Conservation (phyloP, 2,797 vertebrate species). For the Dermochelys coriacea region DNA sequence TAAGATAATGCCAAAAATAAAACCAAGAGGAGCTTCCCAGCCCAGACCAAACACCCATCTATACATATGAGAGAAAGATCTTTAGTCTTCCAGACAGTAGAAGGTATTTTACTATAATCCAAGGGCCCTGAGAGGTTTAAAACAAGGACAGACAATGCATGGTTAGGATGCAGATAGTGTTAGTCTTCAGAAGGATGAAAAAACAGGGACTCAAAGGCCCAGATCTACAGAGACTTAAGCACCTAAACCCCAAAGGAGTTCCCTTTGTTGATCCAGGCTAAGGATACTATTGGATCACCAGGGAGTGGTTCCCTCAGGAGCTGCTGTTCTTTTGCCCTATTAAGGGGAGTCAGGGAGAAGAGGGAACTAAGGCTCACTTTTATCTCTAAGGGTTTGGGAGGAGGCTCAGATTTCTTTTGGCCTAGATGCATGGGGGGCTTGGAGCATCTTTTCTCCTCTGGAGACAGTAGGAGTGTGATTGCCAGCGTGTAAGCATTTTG, state of each 20-base stretch:
- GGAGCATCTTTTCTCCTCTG: background rate
- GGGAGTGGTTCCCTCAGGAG: background rate
- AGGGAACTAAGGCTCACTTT: background rate
- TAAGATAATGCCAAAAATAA: constrained; percentile 36
- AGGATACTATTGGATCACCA: background rate
- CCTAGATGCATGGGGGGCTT: background rate
- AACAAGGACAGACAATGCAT: background rate
- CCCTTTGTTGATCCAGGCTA: background rate
- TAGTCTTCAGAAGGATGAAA: background rate
- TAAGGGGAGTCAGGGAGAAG: background rate
- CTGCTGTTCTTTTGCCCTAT: background rate
- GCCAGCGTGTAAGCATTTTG: background rate
- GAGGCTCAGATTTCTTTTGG: background rate
- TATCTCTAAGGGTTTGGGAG: background rate
- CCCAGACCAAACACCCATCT: background rate
- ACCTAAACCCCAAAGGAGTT: background rate
- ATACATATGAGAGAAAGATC: background rate
- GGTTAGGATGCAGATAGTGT: background rate
- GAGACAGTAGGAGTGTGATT: background rate
- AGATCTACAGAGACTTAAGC: background rate
- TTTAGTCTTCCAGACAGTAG: background rate
- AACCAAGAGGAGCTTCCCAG: background rate
- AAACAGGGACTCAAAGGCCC: background rate
- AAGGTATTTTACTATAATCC: constrained; percentile 22
- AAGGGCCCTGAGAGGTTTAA: background rate